phyloP scores from a whole-genome alignment of 1,140 invertebrate genomes.

The Drosophila mauritiana region DNA sequence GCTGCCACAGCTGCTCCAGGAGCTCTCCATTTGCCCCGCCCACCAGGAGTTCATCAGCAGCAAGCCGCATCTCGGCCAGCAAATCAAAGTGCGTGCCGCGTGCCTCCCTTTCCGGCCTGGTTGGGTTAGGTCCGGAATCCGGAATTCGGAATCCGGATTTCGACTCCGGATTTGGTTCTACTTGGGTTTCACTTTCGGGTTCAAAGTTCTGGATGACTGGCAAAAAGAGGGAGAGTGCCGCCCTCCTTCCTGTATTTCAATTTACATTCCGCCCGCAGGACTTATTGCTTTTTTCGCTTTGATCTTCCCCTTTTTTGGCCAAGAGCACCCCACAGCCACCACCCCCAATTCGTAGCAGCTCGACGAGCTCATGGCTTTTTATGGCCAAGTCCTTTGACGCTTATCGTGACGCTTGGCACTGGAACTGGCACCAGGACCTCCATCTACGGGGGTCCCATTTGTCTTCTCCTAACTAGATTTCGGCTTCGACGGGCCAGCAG shows the following conservation, averaged over 20 bases:
- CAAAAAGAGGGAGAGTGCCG: not conserved
- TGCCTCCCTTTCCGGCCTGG: conserved; percentile 62
- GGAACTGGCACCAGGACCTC: conserved; percentile 25
- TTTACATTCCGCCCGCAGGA: conserved; percentile 74
- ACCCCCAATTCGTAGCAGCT: not conserved
- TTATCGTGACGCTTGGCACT: conserved; percentile 59
- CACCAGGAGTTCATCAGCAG: conserved; percentile 33
- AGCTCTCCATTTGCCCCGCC: conserved; percentile 18
- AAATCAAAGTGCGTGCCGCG: conserved; percentile 73
- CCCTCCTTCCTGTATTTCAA: conserved; percentile 64
- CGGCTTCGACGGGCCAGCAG: not conserved
- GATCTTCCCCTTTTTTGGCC: conserved; percentile 50
- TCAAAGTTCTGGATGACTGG: conserved; percentile 24
- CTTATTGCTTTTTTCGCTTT: conserved; percentile 77
- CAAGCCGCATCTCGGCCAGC: conserved; percentile 33
- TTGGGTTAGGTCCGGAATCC: conserved; percentile 59
- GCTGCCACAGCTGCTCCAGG: conserved; percentile 16
- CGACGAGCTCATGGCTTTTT: conserved; percentile 29
- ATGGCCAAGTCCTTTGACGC: conserved; percentile 71
- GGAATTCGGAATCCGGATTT: not conserved
- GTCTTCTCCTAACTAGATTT: conserved; percentile 71
- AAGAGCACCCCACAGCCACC: not conserved
- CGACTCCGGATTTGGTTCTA: conserved; percentile 7
- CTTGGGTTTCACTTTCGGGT: conserved; percentile 20
- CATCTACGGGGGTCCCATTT: conserved; percentile 31